Conservation (phyloP, 2,797 vertebrate genomes). For the Valencia hispanica region DNA sequence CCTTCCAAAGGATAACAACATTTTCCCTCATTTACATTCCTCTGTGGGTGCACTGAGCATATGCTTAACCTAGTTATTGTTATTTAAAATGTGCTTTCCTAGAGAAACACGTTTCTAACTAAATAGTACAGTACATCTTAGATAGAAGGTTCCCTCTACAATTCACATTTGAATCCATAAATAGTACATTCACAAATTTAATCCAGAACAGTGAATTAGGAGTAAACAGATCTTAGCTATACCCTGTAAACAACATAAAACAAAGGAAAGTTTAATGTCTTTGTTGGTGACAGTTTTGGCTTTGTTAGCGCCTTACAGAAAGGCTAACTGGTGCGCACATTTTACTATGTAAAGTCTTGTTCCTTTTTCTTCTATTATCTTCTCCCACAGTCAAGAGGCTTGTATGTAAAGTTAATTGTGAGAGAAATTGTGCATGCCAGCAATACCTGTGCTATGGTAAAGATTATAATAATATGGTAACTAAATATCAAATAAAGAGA, state of each 20-base stretch:
- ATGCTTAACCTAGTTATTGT: slow-evolving; percentile 3
- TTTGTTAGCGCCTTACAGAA: background rate
- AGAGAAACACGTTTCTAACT: background rate
- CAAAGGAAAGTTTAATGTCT: background rate
- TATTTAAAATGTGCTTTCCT: slow-evolving; percentile 2
- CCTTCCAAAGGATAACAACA: background rate
- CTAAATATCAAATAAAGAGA: too few species aligned
- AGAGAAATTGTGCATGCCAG: background rate
- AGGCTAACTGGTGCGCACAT: background rate
- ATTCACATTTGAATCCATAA: background rate
- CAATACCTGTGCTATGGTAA: background rate
- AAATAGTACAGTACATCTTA: background rate
- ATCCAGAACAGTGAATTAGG: background rate
- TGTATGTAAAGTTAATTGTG: background rate
- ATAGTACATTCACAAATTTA: background rate
- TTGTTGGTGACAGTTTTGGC: background rate
- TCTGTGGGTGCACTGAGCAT: background rate
- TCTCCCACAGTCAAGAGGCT: background rate
- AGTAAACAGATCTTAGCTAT: background rate
- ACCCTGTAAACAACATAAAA: background rate
- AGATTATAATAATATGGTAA: too few species aligned
- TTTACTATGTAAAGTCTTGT: background rate
- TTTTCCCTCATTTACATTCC: background rate
- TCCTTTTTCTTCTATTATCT: background rate
- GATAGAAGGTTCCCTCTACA: background rate